These are phyloP conservation scores for Tetanocera ferruginea DNA, from an alignment of 2,888 invertebrate genomes.

Conservation along the genomic window DNA sequence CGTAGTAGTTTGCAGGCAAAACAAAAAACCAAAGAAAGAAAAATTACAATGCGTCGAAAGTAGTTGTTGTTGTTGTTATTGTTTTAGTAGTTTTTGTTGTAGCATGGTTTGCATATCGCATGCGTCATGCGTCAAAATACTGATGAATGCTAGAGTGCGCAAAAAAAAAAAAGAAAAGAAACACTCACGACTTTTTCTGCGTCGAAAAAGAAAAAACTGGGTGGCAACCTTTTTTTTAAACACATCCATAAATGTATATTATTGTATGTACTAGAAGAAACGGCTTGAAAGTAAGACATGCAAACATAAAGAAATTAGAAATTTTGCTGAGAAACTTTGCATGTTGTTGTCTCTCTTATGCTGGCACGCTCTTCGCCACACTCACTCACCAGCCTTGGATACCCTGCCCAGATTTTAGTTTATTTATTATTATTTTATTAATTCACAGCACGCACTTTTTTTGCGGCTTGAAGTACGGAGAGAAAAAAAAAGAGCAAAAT, in stretches of 20 bases:
- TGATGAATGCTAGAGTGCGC: conserved; percentile 25
- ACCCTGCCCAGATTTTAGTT: neutral
- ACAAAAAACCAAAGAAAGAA: neutral
- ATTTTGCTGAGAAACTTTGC: neutral
- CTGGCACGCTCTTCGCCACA: neutral
- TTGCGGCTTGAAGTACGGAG: conserved; percentile 45
- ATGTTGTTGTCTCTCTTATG: neutral
- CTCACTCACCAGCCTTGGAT: conserved; percentile 34
- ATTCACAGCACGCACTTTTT: conserved; percentile 56
- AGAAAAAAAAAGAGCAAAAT: conserved; percentile 45
- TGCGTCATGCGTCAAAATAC: conserved; percentile 48
- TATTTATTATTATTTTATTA: conserved; percentile 52
- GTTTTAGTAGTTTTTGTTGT: neutral
- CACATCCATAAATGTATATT: neutral
- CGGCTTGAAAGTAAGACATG: neutral
- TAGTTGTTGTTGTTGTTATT: neutral
- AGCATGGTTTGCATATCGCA: conserved; percentile 45
- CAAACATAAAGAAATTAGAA: neutral
- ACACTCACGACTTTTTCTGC: neutral
- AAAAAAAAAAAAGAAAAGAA: neutral
- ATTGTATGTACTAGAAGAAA: neutral
- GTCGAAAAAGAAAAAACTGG: conserved; percentile 49
- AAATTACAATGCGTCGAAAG: conserved; percentile 6
- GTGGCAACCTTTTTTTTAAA: conserved; percentile 52
- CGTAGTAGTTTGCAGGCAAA: conserved; percentile 15